phyloP scores from a whole-genome alignment of 1,140 invertebrate species.

The Drosophila murphyi region DNA sequence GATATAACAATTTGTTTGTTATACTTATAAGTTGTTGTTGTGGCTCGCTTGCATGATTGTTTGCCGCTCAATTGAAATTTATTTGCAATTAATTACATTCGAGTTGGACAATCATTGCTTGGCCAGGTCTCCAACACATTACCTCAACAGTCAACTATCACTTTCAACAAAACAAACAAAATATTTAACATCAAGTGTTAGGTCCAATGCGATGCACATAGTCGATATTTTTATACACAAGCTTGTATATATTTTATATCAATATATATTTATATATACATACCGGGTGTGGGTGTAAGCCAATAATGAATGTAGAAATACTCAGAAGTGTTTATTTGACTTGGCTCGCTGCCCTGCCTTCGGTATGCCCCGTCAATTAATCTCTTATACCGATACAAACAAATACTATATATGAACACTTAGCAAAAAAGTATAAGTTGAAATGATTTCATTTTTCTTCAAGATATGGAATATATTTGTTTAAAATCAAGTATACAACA shows the following conservation, averaged over 20 bases:
- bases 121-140: slow-evolving; percentile 42
- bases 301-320: slow-evolving; percentile 30
- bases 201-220: no score
- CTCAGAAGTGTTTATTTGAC: slow-evolving; percentile 49
- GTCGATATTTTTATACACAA: not conserved
- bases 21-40: slow-evolving; percentile 42
- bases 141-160: slow-evolving; percentile 22
- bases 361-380: slow-evolving; percentile 68
- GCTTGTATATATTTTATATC: slow-evolving; percentile 40
- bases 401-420: slow-evolving; percentile 18
- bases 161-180: slow-evolving; percentile 21
- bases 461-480: no score
- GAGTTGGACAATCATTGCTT: slow-evolving; percentile 31
- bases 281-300: slow-evolving; percentile 42
- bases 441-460: not conserved
- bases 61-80: slow-evolving; percentile 45
- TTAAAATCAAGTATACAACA: no score
- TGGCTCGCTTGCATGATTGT: slow-evolving; percentile 24
- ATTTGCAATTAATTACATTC: slow-evolving; percentile 36
- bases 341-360: slow-evolving; percentile 39
- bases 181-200: not conserved
- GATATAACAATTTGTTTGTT: slow-evolving; percentile 65
- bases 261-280: slow-evolving; percentile 50
- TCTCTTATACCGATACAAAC: slow-evolving; percentile 58
- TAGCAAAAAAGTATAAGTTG: not conserved